Base-by-base conservation (phyloP, 1,140 invertebrate species). In the Philopotamus ludificatus region DNA sequence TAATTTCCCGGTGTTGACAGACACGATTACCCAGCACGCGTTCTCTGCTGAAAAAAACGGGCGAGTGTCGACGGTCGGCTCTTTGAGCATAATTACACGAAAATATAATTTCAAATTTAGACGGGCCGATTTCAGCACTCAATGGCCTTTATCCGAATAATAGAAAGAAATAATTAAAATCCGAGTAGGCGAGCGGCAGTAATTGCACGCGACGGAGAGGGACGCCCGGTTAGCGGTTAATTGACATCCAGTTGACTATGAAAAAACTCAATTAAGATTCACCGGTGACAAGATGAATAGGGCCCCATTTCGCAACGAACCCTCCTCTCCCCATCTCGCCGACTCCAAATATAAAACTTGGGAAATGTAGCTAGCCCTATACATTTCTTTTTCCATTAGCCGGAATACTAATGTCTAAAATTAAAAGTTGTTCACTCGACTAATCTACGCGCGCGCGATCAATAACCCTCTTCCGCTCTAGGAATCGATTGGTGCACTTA, bases 201-300 rank as follows among this genome's bases (percentile, higher is more conserved):
- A 26, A 15, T 21, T 39, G 60, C 20, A 21, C 45, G 21, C 15
- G 16, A 53, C 22, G 25, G 28, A 62, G 51, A 57, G 51, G 25
- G 51, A 55, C 20, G 25, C 4, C 44, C 39, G 26, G 50, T 45
- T 59, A 22, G 20, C 63, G 63, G 54, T 53, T 44, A 65, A 65
- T 65, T 65, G 63, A 65, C 41, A 21, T 23, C 54, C 49, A 59
- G 20, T 60, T 45, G 63, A 65, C 54, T 50, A 55, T 59, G 54
- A 65, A 65, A 65, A 58, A 65, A 65, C 63, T 65, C 55, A 59
- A 65, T 65, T 65, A 65, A 59, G 25, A 59, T 57, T 45, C 62
- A 55, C 50, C 44, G 22, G 42, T 7, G 53, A 57, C 47, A 25
- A 57, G 28, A 57, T 20, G 34, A 20, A 57, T 25, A 20, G 34